Conservation (phyloP, 2,113 vertebrate genomes). For the Puffinus mauretanicus region DNA sequence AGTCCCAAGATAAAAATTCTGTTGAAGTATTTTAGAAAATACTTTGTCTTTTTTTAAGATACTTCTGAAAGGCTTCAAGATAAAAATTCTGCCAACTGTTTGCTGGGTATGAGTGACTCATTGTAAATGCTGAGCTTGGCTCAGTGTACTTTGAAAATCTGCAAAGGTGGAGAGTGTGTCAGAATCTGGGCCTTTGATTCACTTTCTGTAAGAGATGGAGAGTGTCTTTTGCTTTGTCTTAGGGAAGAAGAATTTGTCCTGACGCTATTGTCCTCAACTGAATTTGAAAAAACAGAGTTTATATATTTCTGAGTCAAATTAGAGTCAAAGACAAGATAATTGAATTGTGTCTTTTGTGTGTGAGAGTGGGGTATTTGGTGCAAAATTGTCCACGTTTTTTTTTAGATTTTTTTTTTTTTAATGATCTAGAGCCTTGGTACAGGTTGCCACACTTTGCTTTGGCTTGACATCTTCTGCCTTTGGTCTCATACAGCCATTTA, state of each 20-base stretch:
- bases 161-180: background rate
- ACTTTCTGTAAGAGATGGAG: background rate
- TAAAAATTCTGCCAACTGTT: slow-evolving; percentile 1
- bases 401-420: too few relatives aligned
- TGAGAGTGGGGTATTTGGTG: background rate
- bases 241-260: background rate
- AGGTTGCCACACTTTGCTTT: background rate
- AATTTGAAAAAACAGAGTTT: background rate
- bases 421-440: background rate
- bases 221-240: background rate
- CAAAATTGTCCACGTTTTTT: background rate
- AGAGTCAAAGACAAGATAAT: background rate
- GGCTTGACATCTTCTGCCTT: background rate
- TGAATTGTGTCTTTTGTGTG: background rate
- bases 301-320: background rate
- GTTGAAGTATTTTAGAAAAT: background rate
- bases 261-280: background rate
- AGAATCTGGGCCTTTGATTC: background rate
- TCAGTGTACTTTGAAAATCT: slow-evolving; percentile 2
- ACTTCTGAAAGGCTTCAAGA: background rate
- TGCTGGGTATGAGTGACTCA: background rate
- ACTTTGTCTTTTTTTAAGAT: background rate
- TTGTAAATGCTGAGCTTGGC: background rate
- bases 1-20: background rate
- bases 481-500: background rate